Percentiles rank a stretch among this genome's conserved stretches.
phyloP scores from a whole-genome alignment of 2,888 invertebrate species.

The Plutella xylostella region DNA sequence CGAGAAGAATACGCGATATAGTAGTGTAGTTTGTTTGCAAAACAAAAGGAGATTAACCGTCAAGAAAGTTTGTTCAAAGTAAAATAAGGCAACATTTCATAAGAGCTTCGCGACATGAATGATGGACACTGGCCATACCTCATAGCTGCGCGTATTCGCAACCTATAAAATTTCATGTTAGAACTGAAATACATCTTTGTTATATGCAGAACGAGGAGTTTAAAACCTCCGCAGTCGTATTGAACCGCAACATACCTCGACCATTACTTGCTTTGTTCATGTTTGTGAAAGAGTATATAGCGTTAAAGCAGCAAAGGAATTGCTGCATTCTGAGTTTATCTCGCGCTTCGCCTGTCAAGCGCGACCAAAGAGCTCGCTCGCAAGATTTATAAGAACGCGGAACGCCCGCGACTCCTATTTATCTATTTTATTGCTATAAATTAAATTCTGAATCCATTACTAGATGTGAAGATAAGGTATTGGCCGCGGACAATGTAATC shows the following conservation, averaged over 20 bases:
- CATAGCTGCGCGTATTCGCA: not conserved
- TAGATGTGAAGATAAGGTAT: slow-evolving; percentile 58
- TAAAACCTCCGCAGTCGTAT: not conserved
- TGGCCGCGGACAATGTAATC: slow-evolving; percentile 62
- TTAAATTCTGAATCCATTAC: slow-evolving; percentile 53
- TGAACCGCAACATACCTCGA: not conserved
- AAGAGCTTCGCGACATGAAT: too few relatives aligned
- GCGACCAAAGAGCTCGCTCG: slow-evolving; percentile 25
- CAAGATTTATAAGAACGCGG: slow-evolving; percentile 52
- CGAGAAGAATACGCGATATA: too few relatives aligned
- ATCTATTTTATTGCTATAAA: slow-evolving; percentile 66
- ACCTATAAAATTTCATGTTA: slow-evolving; percentile 2
- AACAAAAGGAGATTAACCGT: too few relatives aligned
- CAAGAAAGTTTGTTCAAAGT: too few relatives aligned
- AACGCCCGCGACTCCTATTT: slow-evolving; percentile 49
- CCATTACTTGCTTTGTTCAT: not conserved
- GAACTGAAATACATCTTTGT: slow-evolving; percentile 3
- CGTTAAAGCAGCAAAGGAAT: slow-evolving; percentile 27
- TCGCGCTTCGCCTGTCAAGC: slow-evolving; percentile 39
- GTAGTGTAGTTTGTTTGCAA: too few relatives aligned
- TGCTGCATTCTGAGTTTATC: slow-evolving; percentile 33
- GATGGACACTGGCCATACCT: too few relatives aligned
- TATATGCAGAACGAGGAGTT: not conserved
- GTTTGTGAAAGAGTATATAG: not conserved
- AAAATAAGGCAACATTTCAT: too few relatives aligned